These are phyloP conservation scores for Pleuronectes platessa DNA, from an alignment of 2,113 vertebrate genomes.

Conservation along the genomic window DNA sequence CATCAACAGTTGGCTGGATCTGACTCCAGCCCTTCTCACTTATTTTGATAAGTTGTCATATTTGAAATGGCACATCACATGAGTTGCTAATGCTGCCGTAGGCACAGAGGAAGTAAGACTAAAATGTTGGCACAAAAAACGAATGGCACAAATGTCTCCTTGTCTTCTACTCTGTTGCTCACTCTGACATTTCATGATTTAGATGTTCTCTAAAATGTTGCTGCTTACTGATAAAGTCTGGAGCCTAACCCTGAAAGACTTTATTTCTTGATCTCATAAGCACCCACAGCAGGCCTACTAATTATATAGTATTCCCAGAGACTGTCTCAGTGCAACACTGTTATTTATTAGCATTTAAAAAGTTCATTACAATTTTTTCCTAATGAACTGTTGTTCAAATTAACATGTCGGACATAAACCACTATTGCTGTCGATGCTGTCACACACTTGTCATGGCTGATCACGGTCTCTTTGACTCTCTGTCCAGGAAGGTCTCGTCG, in stretches of 20 bases:
- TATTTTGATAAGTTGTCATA: conserved; percentile 17
- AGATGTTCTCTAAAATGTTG: neutral
- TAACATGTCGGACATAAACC: conserved; percentile 38
- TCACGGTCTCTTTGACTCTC: conserved; percentile 48
- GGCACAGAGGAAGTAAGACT: neutral
- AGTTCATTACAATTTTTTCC: neutral
- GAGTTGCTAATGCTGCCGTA: conserved; percentile 1
- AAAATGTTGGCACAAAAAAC: neutral
- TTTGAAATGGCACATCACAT: conserved; percentile 23
- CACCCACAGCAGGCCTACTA: neutral
- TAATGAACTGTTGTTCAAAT: conserved; percentile 30
- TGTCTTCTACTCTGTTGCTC: neutral
- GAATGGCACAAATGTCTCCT: neutral
- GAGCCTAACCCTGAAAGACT: neutral
- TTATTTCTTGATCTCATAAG: neutral
- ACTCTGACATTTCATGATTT: neutral
- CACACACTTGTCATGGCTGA: conserved; percentile 58
- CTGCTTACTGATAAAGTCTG: neutral
- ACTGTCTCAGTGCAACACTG: neutral
- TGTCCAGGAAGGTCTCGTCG: conserved; percentile 87
- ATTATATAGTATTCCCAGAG: neutral
- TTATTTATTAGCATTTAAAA: conserved; percentile 5
- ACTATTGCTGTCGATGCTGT: conserved; percentile 55
- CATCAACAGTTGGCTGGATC: neutral
- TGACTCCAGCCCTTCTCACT: neutral